Conservation (phyloP, 2,888 invertebrate species). For the Nebria brevicollis region DNA sequence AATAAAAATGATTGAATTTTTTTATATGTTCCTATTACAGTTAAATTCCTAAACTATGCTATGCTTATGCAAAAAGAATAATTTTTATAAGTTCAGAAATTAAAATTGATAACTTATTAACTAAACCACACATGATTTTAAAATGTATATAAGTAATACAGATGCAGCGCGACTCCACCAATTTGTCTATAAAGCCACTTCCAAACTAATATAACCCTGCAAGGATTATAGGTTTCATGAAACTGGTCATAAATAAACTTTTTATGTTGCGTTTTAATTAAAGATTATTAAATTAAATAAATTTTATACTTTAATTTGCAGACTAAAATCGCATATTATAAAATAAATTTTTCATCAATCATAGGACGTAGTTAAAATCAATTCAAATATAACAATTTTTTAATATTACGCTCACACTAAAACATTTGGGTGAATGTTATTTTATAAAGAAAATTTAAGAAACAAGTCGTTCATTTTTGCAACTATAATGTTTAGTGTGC, state of each 20-base stretch:
- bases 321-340: slow-evolving; percentile 4
- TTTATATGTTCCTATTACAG: too few species aligned
- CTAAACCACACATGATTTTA: too few species aligned
- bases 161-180: neutral
- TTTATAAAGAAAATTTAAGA: neutral
- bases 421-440: neutral
- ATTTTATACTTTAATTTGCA: slow-evolving; percentile 13
- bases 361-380: neutral
- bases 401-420: neutral
- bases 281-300: neutral
- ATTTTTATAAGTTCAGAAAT: too few species aligned
- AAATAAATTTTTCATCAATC: neutral
- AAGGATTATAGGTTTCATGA: neutral
- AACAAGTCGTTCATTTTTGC: neutral
- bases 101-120: too few species aligned
- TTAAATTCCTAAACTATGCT: too few species aligned
- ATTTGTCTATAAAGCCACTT: neutral
- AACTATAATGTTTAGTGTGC: too few species aligned
- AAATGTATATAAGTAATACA: too few species aligned
- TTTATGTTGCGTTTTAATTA: slow-evolving; percentile 4
- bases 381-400: neutral
- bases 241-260: neutral
- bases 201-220: neutral
- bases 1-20: too few species aligned
- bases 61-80: too few species aligned